Base-by-base conservation (phyloP, 2,888 invertebrate genomes). In the Megastigmus dorsalis region DNA sequence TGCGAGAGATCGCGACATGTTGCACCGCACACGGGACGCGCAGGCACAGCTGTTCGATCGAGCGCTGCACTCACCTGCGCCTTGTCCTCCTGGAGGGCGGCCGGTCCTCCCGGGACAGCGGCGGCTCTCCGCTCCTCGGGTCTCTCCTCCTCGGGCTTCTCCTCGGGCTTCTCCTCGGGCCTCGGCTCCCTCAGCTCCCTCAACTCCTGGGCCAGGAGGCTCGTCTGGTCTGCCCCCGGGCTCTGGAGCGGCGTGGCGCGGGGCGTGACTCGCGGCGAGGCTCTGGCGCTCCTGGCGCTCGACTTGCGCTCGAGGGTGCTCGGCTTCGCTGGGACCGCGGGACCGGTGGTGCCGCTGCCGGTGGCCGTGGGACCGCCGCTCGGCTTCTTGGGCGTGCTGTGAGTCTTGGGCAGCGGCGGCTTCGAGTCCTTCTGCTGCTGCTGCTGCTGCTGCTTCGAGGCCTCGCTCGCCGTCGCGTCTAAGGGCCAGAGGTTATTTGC, bases 371-470 rank as follows among this genome's bases (percentile, higher is more conserved):
- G 79, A 18, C 5, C 48, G 20, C 6, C 20, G n/a, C 26, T 52
- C 54, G 88, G 84, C 84, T 89, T 89, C 85, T 89, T 89, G 83
- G 87, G 84, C 84, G 88, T 43, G 28, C 52, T 85, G 79, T 89
- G 89, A 76, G 89, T 88, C 85, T 89, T 89, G 80, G 92, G 92
- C 85, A 92, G 86, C 81, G 92, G 92, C 81, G 92, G 92, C 83
- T 92, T 92, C 82, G 91, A 91, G 81, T 91, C 92, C 60, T 91
- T 92, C 68, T 90, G 90, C 50, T 85, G 92, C 83, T 92, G 92
- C 82, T 91, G 91, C 81, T 91, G 91, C 60, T 91, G 92, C 68
- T 90, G 90, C 50, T 85, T 88, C 30, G 80, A n/a, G n/a, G n/a
- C 78, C 54, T 88, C 88, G 75, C 82, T 82, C 60, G 81, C 72